Evolutionary conservation across 1,140 invertebrate genomes (phyloP), one percentile per base, ranked within the genome.

Genomic region (Melitaea cinxia): DNA sequence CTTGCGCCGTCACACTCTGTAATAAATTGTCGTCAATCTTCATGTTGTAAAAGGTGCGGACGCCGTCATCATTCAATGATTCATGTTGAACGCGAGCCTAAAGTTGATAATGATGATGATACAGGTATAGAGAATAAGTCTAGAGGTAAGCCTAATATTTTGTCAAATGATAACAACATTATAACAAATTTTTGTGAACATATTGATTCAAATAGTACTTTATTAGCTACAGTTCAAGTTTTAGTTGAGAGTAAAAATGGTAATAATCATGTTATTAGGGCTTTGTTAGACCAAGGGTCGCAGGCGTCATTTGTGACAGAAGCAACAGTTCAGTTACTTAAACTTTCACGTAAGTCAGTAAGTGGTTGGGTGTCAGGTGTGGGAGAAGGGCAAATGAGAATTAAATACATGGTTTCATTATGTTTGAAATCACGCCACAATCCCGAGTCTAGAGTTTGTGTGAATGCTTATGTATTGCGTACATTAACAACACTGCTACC

Each of bases 1-100:
- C 45, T 78, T 28, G 60, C 58, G 42, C 50, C 65, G 10, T 53
- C 65, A 26, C 78, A 81, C 57, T 50, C 73, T 14, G 71, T 68
- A 9, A 24, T 17, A 1, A 58, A 59, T 10, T 74, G 68, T 59
- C 62, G 50, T 9, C 62, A 69, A 50, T 6, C 24, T 7, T 6
- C 39, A 14, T 56, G 45, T 10, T 35, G 57, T 15, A 17, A 14
- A n/a, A 17, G 42, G 12, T 60, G 57, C 23, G 57, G 26, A 19
- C 17, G 26, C 5, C 10, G 42, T 0, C 57, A 60, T 50, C 21
- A 60, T 28, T 30, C 57, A 35, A 7, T 60, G 6, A 7, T 50
- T 9, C 57, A 50, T 12, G 33, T 50, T 50, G 17, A 50, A 5
- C 33, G 17, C 7, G 57, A 60, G 45, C 14, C 33, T 14, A 19